These are phyloP conservation scores for Tipula unca DNA, from an alignment of 2,888 invertebrate genomes.

Conservation along the genomic window DNA sequence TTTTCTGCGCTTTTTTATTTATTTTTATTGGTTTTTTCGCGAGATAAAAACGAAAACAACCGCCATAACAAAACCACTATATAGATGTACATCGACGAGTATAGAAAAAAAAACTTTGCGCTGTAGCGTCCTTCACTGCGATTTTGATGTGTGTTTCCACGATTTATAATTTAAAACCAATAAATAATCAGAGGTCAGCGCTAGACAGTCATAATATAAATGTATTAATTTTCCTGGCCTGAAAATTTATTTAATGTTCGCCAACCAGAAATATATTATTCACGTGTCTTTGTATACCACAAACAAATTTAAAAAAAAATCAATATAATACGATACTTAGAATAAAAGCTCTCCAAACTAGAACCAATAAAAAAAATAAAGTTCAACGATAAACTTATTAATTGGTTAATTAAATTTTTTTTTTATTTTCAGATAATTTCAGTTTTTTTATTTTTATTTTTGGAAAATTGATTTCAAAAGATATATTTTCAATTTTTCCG, in stretches of 20 bases:
- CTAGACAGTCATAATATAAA: not conserved
- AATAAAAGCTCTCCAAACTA: not conserved
- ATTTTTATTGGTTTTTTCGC: not conserved
- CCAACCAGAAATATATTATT: no score
- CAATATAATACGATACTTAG: not conserved
- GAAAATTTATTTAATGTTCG: no score
- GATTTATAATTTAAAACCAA: not conserved
- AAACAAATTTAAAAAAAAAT: not conserved
- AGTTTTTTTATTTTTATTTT: not conserved
- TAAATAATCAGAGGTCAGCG: no score
- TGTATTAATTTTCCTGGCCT: no score
- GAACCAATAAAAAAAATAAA: not conserved
- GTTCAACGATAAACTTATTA: not conserved
- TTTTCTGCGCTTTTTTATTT: not conserved
- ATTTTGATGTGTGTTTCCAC: no score
- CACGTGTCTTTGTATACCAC: no score
- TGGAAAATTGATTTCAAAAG: not conserved
- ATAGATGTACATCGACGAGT: not conserved
- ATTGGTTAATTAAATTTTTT: not conserved
- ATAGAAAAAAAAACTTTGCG: not conserved
- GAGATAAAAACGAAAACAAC: not conserved
- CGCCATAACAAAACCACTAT: not conserved
- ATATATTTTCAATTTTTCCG: not conserved
- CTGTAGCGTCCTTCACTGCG: not conserved
- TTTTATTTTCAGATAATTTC: not conserved